A percentile compares a stretch with the other conserved stretches of the same genome.
Conservation (phyloP, 2,888 invertebrate species). For the Campaea margaritaria region DNA sequence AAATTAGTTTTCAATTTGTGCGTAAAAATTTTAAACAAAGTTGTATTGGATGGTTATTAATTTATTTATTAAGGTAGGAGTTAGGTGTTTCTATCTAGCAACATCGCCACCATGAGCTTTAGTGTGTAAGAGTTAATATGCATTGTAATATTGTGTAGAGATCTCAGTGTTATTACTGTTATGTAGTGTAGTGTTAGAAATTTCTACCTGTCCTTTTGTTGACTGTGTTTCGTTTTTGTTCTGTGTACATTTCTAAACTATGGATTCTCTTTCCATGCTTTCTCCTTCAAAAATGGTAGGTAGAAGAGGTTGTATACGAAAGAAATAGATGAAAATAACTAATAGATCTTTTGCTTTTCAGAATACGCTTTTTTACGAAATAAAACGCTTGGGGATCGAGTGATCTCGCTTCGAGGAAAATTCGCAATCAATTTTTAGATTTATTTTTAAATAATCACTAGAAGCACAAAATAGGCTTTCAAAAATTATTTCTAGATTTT, state of each 20-base stretch:
- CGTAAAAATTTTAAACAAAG: too few species aligned
- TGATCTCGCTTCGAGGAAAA: constrained; percentile 34
- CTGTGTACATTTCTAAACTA: constrained; percentile 70
- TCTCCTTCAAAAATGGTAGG: constrained; percentile 85
- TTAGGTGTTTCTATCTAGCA: constrained; percentile 14
- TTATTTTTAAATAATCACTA: constrained; percentile 24
- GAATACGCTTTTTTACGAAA: constrained; percentile 37
- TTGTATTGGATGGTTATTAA: background rate
- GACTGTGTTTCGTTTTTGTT: constrained; percentile 48
- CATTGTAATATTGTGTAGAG: constrained; percentile 13
- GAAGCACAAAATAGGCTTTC: constrained; percentile 37
- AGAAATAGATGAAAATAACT: constrained; percentile 62
- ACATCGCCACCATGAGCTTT: constrained; percentile 8
- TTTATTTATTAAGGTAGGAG: background rate
- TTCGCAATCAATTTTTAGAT: constrained; percentile 16
- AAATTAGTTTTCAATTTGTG: too few species aligned
- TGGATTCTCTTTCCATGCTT: constrained; percentile 84
- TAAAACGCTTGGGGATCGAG: constrained; percentile 45
- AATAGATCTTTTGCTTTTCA: constrained; percentile 50
- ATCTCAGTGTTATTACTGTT: constrained; percentile 11
- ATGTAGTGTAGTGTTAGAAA: constrained; percentile 27
- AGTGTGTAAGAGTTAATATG: constrained; percentile 3
- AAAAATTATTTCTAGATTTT: constrained; percentile 34
- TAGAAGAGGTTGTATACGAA: constrained; percentile 83
- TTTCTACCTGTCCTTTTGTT: constrained; percentile 51